Evolutionary conservation across 2,888 invertebrate genomes (phyloP).

Genomic region (Lysandra bellargus): DNA sequence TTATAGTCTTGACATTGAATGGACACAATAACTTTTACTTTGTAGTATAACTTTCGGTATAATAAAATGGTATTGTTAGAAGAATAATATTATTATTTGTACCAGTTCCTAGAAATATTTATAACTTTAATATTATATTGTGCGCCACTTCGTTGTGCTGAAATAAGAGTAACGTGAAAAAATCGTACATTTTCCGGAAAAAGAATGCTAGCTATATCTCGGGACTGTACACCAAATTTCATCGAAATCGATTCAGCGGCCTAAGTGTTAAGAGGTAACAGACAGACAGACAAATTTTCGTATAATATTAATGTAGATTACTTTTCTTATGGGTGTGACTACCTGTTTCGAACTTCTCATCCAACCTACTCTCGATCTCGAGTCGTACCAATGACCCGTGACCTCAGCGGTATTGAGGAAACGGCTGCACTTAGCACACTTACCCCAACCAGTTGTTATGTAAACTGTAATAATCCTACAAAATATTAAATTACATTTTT

Average conservation of each 20-base stretch:
- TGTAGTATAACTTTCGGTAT: background rate
- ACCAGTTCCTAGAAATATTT: background rate
- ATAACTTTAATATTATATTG: too few species aligned
- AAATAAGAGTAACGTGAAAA: too few species aligned
- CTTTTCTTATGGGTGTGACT: background rate
- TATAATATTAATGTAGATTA: too few species aligned
- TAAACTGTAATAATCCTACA: background rate
- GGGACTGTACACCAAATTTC: too few species aligned
- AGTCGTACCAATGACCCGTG: background rate
- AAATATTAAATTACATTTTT: background rate
- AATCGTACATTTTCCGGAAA: too few species aligned
- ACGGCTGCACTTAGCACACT: background rate
- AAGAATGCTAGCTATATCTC: too few species aligned
- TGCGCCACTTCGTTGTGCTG: too few species aligned
- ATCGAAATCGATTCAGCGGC: too few species aligned
- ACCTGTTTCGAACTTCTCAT: background rate
- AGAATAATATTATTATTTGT: too few species aligned
- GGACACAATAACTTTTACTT: background rate
- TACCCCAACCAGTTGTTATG: background rate
- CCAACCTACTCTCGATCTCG: background rate
- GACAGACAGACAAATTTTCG: too few species aligned
- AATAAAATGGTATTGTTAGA: background rate
- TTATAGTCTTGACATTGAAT: background rate
- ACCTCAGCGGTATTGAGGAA: constrained; percentile 16
- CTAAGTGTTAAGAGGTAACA: too few species aligned